Evolutionary conservation across 2,888 invertebrate genomes (phyloP).

Genomic region (Odontocolon sp.): DNA sequence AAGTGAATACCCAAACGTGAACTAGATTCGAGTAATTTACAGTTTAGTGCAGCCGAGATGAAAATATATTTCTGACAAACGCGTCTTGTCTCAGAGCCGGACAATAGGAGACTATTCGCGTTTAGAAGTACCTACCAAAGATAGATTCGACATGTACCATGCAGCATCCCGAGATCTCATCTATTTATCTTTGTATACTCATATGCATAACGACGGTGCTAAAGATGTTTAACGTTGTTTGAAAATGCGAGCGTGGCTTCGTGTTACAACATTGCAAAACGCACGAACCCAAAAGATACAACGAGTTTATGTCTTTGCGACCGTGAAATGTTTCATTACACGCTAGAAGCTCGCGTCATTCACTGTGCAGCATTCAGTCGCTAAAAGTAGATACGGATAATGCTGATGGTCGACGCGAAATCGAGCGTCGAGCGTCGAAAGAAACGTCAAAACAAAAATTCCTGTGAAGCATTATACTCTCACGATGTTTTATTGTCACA

Average conservation of each 20-base stretch:
- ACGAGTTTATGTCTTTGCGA: slow-evolving; percentile 6
- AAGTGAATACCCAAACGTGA: too few species aligned
- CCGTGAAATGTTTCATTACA: slow-evolving; percentile 49
- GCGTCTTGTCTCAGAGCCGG: slow-evolving; percentile 28
- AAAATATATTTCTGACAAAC: not conserved
- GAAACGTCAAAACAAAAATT: not conserved
- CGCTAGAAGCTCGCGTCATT: not conserved
- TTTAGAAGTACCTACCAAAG: slow-evolving; percentile 43
- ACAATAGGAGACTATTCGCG: slow-evolving; percentile 53
- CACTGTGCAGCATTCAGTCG: slow-evolving; percentile 1
- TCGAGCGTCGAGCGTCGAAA: not conserved
- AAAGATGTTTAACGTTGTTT: slow-evolving; percentile 3
- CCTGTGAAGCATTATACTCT: too few species aligned
- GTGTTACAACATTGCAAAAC: slow-evolving; percentile 18
- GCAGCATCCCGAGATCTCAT: slow-evolving; percentile 8
- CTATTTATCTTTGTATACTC: not conserved
- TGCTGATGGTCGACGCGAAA: slow-evolving; percentile 13
- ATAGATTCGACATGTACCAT: slow-evolving; percentile 41
- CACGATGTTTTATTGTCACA: slow-evolving; percentile 6
- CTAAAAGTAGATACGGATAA: slow-evolving; percentile 50
- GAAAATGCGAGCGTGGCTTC: not conserved
- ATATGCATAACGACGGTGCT: not conserved
- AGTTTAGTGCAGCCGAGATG: too few species aligned
- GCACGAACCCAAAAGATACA: not conserved
- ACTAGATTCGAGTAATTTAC: too few species aligned